phyloP scores from a whole-genome alignment of 2,888 invertebrate genomes.

The Brachyopa scutellaris region DNA sequence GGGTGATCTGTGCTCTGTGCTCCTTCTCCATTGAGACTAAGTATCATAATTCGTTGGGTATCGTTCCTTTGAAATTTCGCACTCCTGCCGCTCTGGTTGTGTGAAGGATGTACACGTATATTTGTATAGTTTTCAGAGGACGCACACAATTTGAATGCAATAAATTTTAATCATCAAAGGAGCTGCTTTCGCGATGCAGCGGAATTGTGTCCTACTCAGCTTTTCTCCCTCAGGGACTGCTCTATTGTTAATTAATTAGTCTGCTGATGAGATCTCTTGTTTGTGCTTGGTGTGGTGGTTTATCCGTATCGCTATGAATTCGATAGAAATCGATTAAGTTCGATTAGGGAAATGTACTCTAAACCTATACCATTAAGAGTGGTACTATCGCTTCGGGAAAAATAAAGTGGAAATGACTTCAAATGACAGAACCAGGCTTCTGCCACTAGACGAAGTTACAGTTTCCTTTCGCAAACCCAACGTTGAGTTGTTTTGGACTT shows the following conservation, averaged over 20 bases:
- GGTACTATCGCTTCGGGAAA: no score
- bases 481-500: no score
- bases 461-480: no score
- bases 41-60: slow-evolving; percentile 58
- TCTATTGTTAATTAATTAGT: slow-evolving; percentile 41
- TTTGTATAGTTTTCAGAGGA: background rate
- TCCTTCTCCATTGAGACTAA: background rate
- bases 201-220: background rate
- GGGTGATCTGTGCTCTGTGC: slow-evolving; percentile 12
- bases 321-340: background rate
- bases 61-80: slow-evolving; percentile 58
- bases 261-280: slow-evolving; percentile 2
- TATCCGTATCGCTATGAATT: background rate
- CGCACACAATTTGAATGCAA: slow-evolving; percentile 42
- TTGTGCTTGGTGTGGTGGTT: background rate
- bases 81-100: background rate
- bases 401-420: no score
- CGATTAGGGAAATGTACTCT: no score
- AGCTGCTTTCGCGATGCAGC: slow-evolving; percentile 24
- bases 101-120: no score
- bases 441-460: no score
- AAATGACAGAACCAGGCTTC: no score
- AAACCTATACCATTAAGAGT: no score
- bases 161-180: slow-evolving; percentile 68
- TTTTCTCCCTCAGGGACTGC: background rate